Base-by-base conservation (phyloP, 2,797 vertebrate species). In the Anabacerthia variegaticeps region DNA sequence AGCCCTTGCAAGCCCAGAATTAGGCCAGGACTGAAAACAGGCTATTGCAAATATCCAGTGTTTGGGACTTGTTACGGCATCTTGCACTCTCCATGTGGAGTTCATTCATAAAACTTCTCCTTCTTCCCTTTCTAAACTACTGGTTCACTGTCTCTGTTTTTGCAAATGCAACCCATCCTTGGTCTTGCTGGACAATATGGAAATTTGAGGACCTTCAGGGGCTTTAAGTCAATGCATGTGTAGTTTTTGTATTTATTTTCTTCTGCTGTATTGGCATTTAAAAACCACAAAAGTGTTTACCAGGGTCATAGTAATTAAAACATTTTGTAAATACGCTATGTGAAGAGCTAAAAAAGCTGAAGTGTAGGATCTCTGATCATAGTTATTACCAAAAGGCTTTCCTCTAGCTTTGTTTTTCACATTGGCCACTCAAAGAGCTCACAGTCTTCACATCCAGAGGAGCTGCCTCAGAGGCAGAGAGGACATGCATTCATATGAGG, bases 401-500 rank as follows among this genome's bases (percentile, higher is more conserved):
- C 37, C 26, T 86, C 28, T 27, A 39, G 24, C 23, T 91, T 39
- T 71, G 9, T 43, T 84, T 74, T 46, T 68, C 10, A 34, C 43
- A 14, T 77, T 63, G n/a, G 34, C 36, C 16, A 1, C 36, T 49
- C 24, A 10, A 27, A 67, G 28, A 8, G 5, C 36, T 90, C 44
- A 19, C 12, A 69, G 14, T 68, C 34, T 52, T n/a, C 54, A 9
- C 1, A 4, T 7, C 16, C 62, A 21, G 48, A 81, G 62, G 66
- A 43, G 4, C 21, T 66, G 37, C 24, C 30, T 78, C 49, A 28
- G 39, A 51, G 52, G 16, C 56, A 63, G 61, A 67, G 56, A 12
- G 28, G 56, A 19, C 5, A 10, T 2, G 1, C 10, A 24, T 56
- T 76, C 32, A 13, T 12, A n/a, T 0, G 0, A 75, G 32, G 3